Evolutionary conservation across 1,140 invertebrate genomes (phyloP).

Genomic region (Lepidurus apus): DNA sequence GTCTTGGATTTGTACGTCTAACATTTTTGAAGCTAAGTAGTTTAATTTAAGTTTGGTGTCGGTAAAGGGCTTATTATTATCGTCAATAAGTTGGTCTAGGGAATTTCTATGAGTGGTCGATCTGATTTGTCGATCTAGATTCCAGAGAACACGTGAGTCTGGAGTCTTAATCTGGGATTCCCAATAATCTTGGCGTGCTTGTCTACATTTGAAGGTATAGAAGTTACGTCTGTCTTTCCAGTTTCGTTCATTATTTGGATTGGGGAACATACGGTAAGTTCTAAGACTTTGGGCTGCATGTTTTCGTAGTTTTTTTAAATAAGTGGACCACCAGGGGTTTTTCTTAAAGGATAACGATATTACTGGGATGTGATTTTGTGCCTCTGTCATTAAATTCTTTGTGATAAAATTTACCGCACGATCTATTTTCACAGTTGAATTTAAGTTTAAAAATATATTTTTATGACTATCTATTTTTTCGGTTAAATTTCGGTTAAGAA

Average conservation of each 20-base stretch:
- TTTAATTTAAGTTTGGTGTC: conserved; percentile 23
- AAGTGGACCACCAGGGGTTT: not conserved
- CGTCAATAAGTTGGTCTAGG: not conserved
- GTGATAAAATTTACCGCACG: not conserved
- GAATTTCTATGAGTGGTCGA: not conserved
- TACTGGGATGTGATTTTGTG: not conserved
- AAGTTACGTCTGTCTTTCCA: not conserved
- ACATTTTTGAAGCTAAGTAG: conserved; percentile 1
- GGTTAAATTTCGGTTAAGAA: not conserved
- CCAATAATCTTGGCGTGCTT: not conserved
- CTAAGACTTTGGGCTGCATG: not conserved
- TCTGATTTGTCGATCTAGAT: conserved; percentile 5
- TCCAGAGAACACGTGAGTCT: not conserved
- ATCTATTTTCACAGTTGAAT: not conserved
- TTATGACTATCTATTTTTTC: not conserved
- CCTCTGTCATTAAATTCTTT: not conserved
- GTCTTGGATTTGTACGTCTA: not conserved
- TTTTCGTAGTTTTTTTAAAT: conserved; percentile 3
- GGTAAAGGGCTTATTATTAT: conserved; percentile 10
- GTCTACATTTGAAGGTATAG: not conserved
- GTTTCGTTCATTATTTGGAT: not conserved
- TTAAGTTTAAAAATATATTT: not conserved
- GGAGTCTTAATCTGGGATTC: not conserved
- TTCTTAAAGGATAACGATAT: not conserved
- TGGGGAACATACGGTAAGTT: not conserved